These are phyloP conservation scores for Ochropacha duplaris DNA, from an alignment of 2,888 invertebrate genomes.

Conservation along the genomic window DNA sequence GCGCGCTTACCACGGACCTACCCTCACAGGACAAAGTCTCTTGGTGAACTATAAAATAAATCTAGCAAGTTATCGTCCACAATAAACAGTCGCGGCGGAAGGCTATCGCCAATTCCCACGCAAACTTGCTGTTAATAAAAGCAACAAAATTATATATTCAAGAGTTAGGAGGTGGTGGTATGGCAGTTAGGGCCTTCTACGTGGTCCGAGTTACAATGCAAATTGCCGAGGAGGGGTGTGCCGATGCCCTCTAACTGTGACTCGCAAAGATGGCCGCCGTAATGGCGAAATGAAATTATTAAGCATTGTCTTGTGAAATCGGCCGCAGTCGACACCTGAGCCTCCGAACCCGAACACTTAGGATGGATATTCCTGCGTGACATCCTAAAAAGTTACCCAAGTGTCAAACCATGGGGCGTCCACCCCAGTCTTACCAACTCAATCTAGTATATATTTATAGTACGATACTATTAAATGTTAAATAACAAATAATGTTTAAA, in stretches of 20 bases:
- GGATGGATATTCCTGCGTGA: conserved; percentile 55
- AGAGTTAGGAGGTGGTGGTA: conserved; percentile 81
- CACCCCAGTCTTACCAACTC: not conserved
- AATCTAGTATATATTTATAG: not conserved
- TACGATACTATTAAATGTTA: too few species aligned
- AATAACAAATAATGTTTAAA: too few species aligned
- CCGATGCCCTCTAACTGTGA: conserved; percentile 81
- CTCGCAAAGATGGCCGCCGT: conserved; percentile 81
- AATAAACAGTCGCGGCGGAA: conserved; percentile 79
- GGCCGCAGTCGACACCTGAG: conserved; percentile 83
- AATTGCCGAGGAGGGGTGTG: conserved; percentile 81
- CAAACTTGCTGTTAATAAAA: conserved; percentile 82
- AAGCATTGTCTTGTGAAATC: conserved; percentile 83
- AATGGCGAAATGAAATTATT: conserved; percentile 83
- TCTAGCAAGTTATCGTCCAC: conserved; percentile 80
- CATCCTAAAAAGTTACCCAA: conserved; percentile 16
- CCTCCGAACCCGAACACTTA: conserved; percentile 57
- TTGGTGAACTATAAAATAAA: conserved; percentile 77
- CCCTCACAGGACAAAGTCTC: conserved; percentile 70
- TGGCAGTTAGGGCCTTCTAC: conserved; percentile 78
- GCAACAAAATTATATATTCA: conserved; percentile 83
- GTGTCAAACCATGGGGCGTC: not conserved
- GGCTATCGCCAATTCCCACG: conserved; percentile 82
- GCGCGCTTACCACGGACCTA: conserved; percentile 56
- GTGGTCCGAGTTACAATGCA: conserved; percentile 83